A percentile compares a stretch with the other conserved stretches of the same genome.
These are phyloP conservation scores for Riptortus pedestris DNA, from an alignment of 1,140 invertebrate genomes.

Conservation along the genomic window DNA sequence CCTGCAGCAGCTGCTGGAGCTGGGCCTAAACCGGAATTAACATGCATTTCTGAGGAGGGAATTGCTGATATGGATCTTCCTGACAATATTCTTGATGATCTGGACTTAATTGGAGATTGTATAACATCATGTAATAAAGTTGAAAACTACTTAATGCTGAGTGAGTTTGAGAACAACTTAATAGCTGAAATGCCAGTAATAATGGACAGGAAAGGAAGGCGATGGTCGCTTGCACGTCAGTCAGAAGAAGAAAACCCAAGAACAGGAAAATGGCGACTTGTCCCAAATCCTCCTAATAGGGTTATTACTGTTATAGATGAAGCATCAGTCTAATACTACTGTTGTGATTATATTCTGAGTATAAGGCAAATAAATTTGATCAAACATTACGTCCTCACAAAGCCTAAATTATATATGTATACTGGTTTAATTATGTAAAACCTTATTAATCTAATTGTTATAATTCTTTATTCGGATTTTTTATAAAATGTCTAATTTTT, in stretches of 20 bases:
- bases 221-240: conserved; percentile 54
- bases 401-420: no score
- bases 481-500: no score
- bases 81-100: conserved; percentile 66
- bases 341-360: neutral
- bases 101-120: conserved; percentile 72
- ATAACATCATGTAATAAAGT: conserved; percentile 80
- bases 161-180: conserved; percentile 76
- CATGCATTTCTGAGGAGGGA: conserved; percentile 77
- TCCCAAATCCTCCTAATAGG: conserved; percentile 39
- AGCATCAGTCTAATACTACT: conserved; percentile 40
- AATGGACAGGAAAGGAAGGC: conserved; percentile 52
- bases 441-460: no score
- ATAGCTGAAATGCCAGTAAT: conserved; percentile 65
- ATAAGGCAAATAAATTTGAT: no score
- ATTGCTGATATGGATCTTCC: conserved; percentile 73
- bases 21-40: conserved; percentile 58
- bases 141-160: conserved; percentile 76
- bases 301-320: conserved; percentile 65
- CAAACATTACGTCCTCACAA: no score
- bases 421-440: no score
- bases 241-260: conserved; percentile 32
- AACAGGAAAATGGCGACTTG: conserved; percentile 37
- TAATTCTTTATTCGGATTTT: no score
- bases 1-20: conserved; percentile 23